Percentiles rank a stretch among this genome's conserved stretches.
Evolutionary conservation across 64 coral and sea anemone genomes (phyloP).

Genomic region (Actinia equina): DNA sequence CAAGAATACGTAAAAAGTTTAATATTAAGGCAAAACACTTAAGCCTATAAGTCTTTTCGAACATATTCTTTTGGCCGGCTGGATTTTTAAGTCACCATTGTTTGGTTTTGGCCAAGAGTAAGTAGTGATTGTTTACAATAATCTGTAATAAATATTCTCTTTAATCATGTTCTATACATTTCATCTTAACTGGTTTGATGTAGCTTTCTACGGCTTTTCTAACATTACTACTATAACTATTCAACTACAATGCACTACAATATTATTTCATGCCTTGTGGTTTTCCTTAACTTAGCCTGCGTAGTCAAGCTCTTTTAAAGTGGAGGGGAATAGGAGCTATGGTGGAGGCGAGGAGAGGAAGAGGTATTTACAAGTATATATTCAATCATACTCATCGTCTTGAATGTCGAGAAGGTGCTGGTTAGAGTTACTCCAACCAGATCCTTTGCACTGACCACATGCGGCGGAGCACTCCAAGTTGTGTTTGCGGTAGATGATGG

Average conservation of each 20-base stretch:
- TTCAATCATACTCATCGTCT: no score
- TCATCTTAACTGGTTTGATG: no score
- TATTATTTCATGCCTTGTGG: no score
- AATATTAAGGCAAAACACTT: neutral
- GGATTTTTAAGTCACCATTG: neutral
- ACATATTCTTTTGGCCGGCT: neutral
- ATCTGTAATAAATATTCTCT: no score
- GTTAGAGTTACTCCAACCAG: neutral
- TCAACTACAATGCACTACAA: no score
- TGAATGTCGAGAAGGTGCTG: no score
- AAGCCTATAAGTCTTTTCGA: neutral
- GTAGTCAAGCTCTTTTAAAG: neutral
- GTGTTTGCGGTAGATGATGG: conserved; percentile 27
- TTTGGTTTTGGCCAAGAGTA: neutral
- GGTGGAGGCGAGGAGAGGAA: neutral
- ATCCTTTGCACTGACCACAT: conserved; percentile 28
- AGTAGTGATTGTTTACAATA: neutral
- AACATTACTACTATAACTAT: no score
- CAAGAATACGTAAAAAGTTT: neutral
- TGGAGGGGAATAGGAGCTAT: neutral
- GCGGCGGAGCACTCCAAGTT: conserved; percentile 28
- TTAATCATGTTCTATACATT: no score
- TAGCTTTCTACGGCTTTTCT: no score
- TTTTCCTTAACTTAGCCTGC: no score
- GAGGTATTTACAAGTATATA: neutral